These are phyloP conservation scores for Boulengeromyrus knoepffleri DNA, from an alignment of 2,113 vertebrate species.

Conservation along the genomic window DNA sequence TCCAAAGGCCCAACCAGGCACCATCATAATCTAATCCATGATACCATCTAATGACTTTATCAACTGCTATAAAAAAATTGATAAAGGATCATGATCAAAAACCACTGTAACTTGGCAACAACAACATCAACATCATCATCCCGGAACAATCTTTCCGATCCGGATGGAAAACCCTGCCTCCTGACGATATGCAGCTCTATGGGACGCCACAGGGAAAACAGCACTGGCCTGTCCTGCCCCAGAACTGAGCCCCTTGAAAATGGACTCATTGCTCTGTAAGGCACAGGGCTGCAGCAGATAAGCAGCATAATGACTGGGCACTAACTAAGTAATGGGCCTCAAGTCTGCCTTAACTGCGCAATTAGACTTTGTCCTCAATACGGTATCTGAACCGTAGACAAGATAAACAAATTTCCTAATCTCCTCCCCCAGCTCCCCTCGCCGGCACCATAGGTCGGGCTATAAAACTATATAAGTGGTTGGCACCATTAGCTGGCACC, in stretches of 20 bases:
- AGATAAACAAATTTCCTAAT: slow-evolving; percentile 11
- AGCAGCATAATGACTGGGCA: background rate
- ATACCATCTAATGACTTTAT: background rate
- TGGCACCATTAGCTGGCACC: background rate
- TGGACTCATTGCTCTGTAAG: background rate
- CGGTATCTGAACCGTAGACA: background rate
- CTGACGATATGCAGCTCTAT: background rate
- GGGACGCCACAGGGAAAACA: background rate
- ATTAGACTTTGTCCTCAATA: background rate
- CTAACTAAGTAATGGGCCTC: slow-evolving; percentile 4
- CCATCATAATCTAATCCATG: background rate
- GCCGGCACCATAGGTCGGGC: background rate
- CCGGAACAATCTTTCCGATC: background rate
- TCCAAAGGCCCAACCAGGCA: background rate
- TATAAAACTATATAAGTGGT: background rate
- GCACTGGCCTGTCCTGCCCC: background rate
- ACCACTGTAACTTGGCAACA: background rate
- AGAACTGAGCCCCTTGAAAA: background rate
- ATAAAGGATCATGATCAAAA: background rate
- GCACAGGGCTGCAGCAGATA: background rate
- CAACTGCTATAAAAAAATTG: background rate
- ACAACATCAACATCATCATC: background rate
- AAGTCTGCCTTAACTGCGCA: background rate
- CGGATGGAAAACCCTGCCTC: background rate
- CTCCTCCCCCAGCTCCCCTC: background rate